Conservation (phyloP, 2,113 vertebrate genomes). For the Cromileptes altivelis region DNA sequence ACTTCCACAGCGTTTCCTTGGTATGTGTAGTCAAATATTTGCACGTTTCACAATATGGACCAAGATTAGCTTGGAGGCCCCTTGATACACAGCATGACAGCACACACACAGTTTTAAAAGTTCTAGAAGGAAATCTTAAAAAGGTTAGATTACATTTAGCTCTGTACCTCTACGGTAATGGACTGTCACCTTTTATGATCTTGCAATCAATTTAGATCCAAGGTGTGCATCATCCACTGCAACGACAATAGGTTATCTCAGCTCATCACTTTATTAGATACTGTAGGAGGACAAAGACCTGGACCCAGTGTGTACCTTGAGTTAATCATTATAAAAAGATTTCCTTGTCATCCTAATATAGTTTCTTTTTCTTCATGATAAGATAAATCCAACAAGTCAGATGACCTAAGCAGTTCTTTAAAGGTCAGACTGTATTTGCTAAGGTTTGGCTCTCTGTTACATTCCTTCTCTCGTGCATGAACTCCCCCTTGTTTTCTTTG, state of each 20-base stretch:
- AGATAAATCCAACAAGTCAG: background rate
- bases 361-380: slow-evolving; percentile 4
- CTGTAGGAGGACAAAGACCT: background rate
- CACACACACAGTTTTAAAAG: background rate
- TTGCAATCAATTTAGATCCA: background rate
- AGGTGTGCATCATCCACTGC: background rate
- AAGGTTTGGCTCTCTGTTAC: slow-evolving; percentile 12
- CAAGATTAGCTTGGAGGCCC: slow-evolving; percentile 12
- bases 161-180: background rate
- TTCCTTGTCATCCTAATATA: background rate
- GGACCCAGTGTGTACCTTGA: background rate
- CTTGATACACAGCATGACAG: background rate
- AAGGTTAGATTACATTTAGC: slow-evolving; percentile 16
- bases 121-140: slow-evolving; percentile 6
- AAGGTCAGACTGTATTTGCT: slow-evolving; percentile 10
- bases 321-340: background rate
- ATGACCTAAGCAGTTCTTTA: background rate
- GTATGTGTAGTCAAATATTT: slow-evolving; percentile 43
- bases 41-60: slow-evolving; percentile 34
- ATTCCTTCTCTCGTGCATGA: slow-evolving; percentile 16
- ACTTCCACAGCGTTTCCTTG: background rate
- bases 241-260: background rate
- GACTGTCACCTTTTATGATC: slow-evolving; percentile 16
- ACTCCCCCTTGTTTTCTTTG: background rate
- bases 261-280: background rate